A percentile compares a stretch with the other conserved stretches of the same genome.
Conservation (phyloP, 2,888 invertebrate species). For the Noctua janthe region DNA sequence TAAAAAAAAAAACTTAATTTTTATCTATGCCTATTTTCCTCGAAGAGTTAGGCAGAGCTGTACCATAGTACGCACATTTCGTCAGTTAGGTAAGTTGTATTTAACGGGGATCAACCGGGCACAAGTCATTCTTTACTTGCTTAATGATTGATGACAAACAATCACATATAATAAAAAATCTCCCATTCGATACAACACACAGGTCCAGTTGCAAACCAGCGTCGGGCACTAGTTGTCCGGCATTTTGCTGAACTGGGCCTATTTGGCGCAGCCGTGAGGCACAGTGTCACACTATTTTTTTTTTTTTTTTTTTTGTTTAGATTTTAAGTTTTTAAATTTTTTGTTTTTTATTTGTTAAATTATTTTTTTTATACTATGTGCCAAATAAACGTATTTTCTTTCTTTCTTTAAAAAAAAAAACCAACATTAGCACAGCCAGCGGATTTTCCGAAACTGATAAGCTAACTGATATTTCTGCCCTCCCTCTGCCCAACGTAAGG, state of each 20-base stretch:
- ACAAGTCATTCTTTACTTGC: neutral
- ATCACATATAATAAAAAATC: neutral
- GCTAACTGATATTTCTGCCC: slow-evolving; percentile 32
- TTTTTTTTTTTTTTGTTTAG: no score
- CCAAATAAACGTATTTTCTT: no score
- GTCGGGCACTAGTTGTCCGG: no score
- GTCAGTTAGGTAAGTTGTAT: neutral
- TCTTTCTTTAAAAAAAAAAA: neutral
- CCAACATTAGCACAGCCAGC: no score
- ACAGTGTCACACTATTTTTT: no score
- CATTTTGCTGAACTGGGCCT: no score
- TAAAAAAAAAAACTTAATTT: accelerated
- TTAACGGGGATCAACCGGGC: neutral
- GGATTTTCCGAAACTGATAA: neutral
- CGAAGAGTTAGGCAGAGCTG: neutral
- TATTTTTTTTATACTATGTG: no score
- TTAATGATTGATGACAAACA: neutral
- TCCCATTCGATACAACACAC: neutral
- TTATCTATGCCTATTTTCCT: neutral
- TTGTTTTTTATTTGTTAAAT: no score
- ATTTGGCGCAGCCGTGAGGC: no score
- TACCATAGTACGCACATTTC: neutral
- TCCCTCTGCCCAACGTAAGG: slow-evolving; percentile 18
- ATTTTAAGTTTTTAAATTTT: no score
- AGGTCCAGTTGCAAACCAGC: no score